These are phyloP conservation scores for Ophiothrix spiculata DNA, from an alignment of 35 echinoderm and acorn worm genomes.

Conservation along the genomic window DNA sequence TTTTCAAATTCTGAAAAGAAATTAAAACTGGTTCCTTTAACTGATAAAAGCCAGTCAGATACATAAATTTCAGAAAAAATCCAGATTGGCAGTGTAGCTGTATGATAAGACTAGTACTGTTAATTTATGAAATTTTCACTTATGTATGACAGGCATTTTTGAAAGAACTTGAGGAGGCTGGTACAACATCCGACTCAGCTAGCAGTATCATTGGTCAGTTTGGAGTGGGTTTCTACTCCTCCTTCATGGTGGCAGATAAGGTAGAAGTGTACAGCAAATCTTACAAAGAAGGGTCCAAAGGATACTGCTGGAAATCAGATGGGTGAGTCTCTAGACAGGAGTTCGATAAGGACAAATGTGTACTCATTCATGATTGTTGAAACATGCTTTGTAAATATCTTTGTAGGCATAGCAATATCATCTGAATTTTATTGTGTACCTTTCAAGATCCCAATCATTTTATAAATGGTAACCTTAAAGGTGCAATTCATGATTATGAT, in stretches of 20 bases:
- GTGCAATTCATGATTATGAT: too few relatives aligned
- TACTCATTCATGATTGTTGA: too few relatives aligned
- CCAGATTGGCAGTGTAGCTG: not conserved
- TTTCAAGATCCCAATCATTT: too few relatives aligned
- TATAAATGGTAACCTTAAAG: too few relatives aligned
- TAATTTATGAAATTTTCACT: not conserved
- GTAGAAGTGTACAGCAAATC: slow-evolving; percentile 84
- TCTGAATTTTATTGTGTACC: too few relatives aligned
- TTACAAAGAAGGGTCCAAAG: slow-evolving; percentile 61
- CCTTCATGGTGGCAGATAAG: slow-evolving; percentile 87
- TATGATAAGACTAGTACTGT: not conserved
- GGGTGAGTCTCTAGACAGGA: slow-evolving; percentile 75
- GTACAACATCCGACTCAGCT: not conserved
- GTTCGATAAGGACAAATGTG: not conserved
- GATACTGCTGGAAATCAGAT: slow-evolving; percentile 83
- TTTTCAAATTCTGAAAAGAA: not conserved
- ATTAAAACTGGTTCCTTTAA: too few relatives aligned
- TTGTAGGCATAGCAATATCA: too few relatives aligned
- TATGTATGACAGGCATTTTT: slow-evolving; percentile 58
- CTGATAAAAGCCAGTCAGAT: not conserved
- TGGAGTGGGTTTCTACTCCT: slow-evolving; percentile 96
- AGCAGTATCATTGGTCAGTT: slow-evolving; percentile 96
- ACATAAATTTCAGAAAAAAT: not conserved
- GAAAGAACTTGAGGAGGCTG: slow-evolving; percentile 56
- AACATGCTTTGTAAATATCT: too few relatives aligned